Conservation (phyloP, 2,888 invertebrate species). For the Troglohyphantes excavatus region DNA sequence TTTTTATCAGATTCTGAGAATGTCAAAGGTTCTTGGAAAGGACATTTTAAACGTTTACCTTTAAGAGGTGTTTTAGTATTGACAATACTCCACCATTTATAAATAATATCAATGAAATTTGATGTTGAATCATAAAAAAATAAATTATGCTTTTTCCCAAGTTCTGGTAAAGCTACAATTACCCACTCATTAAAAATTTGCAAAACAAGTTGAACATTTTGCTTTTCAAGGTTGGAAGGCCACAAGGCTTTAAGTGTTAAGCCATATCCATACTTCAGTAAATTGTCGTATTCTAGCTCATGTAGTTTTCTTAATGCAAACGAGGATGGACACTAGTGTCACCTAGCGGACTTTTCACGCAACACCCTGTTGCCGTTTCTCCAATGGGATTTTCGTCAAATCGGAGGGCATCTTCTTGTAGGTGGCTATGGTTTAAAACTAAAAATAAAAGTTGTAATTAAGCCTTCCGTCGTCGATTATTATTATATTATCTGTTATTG, state of each 20-base stretch:
- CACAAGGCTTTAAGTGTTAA: background rate
- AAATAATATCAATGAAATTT: background rate
- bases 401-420: no score
- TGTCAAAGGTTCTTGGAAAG: background rate
- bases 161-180: background rate
- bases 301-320: constrained; percentile 3
- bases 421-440: no score
- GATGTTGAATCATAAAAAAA: background rate
- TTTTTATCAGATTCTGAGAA: background rate
- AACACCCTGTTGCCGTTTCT: no score
- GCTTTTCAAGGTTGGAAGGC: background rate
- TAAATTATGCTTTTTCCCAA: background rate
- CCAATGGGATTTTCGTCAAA: no score
- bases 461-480: no score
- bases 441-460: no score
- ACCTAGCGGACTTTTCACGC: no score
- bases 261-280: background rate
- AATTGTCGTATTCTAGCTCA: background rate
- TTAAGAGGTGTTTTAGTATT: background rate
- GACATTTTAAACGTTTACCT: background rate
- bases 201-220: constrained; percentile 13
- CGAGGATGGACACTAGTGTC: no score
- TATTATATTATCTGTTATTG: no score
- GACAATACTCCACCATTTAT: background rate
- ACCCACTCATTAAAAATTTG: constrained; percentile 6